phyloP scores from a whole-genome alignment of 2,113 vertebrate species.

The Dryoscopus gambensis region DNA sequence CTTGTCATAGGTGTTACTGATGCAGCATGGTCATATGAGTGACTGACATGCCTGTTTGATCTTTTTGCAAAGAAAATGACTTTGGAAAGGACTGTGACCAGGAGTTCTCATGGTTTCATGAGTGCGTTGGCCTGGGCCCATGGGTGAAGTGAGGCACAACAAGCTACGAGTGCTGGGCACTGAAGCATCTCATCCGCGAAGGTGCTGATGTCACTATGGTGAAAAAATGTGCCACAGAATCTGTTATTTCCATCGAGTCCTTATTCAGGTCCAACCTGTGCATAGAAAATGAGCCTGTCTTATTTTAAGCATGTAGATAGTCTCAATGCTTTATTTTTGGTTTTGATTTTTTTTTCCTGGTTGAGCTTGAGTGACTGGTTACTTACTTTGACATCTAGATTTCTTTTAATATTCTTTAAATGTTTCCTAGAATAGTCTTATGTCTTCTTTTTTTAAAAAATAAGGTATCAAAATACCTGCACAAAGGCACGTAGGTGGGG shows the following conservation, averaged over 20 bases:
- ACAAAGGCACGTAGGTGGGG: neutral
- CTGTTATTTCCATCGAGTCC: neutral
- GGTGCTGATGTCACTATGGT: neutral
- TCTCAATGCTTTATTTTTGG: neutral
- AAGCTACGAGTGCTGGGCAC: neutral
- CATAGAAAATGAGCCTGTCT: neutral
- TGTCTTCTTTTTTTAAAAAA: neutral
- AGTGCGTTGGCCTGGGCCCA: neutral
- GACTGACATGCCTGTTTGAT: neutral
- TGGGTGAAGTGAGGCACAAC: fast-evolving
- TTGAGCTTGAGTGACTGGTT: neutral
- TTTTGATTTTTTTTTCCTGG: neutral
- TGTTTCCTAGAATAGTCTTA: neutral
- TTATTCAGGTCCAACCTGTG: neutral
- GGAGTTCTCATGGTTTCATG: neutral
- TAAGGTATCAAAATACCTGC: neutral
- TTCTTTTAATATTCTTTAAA: neutral
- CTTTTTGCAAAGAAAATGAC: neutral
- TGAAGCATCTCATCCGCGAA: neutral
- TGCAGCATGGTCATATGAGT: neutral
- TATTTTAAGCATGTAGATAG: neutral
- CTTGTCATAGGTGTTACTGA: neutral
- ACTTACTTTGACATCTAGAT: neutral
- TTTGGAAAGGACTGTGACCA: neutral
- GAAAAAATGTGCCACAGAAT: neutral